These are phyloP conservation scores for Drosophila watanabei DNA, from an alignment of 1,140 invertebrate species.

Conservation along the genomic window DNA sequence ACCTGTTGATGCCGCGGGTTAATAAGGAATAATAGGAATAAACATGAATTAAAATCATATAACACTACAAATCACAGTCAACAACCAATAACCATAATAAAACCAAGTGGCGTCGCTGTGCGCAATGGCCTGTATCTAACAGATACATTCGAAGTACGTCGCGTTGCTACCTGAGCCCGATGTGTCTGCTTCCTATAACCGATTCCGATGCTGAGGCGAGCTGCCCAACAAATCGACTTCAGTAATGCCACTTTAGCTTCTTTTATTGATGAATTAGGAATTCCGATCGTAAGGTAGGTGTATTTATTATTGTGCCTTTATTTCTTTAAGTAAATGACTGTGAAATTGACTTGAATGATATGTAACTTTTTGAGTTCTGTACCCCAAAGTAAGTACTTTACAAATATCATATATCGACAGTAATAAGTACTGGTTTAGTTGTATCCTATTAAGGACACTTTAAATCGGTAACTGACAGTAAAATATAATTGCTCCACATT, in stretches of 20 bases:
- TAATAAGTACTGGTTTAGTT: background rate
- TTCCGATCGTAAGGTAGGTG: background rate
- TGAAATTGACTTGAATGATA: no score
- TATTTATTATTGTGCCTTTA: background rate
- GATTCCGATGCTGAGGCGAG: conserved; percentile 34
- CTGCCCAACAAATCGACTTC: conserved; percentile 28
- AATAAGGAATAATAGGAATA: conserved; percentile 25
- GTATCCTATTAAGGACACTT: background rate
- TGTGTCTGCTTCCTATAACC: conserved; percentile 7
- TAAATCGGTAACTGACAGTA: no score
- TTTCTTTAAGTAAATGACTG: background rate
- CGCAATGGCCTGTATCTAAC: conserved; percentile 68
- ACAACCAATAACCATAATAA: conserved; percentile 32
- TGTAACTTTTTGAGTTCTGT: background rate
- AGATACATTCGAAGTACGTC: conserved; percentile 72
- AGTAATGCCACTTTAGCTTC: conserved; percentile 24
- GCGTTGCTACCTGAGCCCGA: conserved; percentile 65
- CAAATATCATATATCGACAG: background rate
- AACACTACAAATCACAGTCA: conserved; percentile 22
- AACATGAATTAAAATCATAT: conserved; percentile 38
- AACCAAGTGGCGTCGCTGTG: conserved; percentile 42
- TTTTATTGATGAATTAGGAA: background rate
- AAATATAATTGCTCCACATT: no score
- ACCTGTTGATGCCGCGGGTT: conserved; percentile 51
- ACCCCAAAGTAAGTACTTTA: background rate